Base-by-base conservation (phyloP, 2,113 vertebrate species). In the Tiliqua scincoides region DNA sequence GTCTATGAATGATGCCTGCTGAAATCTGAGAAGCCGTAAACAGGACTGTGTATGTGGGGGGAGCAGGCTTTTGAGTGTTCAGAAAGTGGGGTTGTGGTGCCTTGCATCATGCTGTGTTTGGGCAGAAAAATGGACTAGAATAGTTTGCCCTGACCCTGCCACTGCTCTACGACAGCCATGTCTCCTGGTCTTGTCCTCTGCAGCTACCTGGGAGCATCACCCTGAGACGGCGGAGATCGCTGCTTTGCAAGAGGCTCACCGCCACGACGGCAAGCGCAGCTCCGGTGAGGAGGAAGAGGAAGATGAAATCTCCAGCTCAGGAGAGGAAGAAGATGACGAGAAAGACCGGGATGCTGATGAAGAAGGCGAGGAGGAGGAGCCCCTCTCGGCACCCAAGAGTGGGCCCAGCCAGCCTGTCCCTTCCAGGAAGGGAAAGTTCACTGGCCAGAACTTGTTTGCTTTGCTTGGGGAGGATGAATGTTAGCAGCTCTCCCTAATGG, bases 151-250 rank as follows among this genome's bases (percentile, higher is more conserved):
- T 7, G 4, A 1, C 17, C 8, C 15, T 11, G 20, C 40, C 6
- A 21, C 0, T 21, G 10, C 10, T 9, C 4, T 4, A n/a, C 63
- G 30, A 8, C 37, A 10, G 32, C 1, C 40, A 21, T 3, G 2
- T 52, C 14, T n/a, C 11, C 3, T n/a, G 18, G 30, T 27, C 37
- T 1, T 21, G 18, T 12, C 62, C n/a, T 43, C 67, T 82, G 8
- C 91, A 98, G 98, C 95, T 59, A 89, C 95, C 9, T 99, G 98
- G 98, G 97, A 98, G 92, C 97, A 95, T 30, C 98, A 98, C 85
- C 95, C 95, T 0, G 97, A 98, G 76, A 94, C 98, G 3, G 82
- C 92, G 0, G 98, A 98, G 80, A 97, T 99, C 82, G 91, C 96
- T 17, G 93, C 94, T 12, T 91, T 98, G 75, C 97, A 97, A 88